Evolutionary conservation across 2,888 invertebrate genomes (phyloP), one percentile per base, ranked within the genome.

Genomic region (Zygaena filipendulae): DNA sequence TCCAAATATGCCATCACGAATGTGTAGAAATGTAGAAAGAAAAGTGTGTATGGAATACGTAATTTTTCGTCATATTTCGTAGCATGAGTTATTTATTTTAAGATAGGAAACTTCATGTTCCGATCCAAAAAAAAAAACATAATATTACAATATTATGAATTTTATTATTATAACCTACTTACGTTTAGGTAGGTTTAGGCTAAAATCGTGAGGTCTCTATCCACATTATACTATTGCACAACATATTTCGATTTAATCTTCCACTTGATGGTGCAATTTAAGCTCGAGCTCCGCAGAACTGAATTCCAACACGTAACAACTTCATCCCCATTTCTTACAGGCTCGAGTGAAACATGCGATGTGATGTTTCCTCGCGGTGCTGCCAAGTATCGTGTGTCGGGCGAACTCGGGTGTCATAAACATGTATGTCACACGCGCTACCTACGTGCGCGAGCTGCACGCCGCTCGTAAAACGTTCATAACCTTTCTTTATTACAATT

Each of bases 301-400:
- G 43, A 61, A 74, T 75, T 63, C 74, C 60, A 55, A 33, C 69
- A 62, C 72, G 74, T 70, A 62, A 51, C 47, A 49, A 50, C 55
- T 57, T 58, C 64, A 67, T 56, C 63, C 61, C 58, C 58, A 59
- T 67, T 57, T 48, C 59, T 64, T 56, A 60, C 38, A 33, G 33
- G 39, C 47, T 44, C 48, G 61, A 63, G 61, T 63, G 66, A 62
- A 60, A 63, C 61, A 67, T 61, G 56, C 49, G 49, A 52, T 45
- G 52, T 54, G 55, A 54, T 54, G 60, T 59, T 58, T 61, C 59
- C 61, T 66, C 56, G 49, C 55, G 40, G 49, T 51, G 30, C 53
- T 63, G 62, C 61, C 62, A 60, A 61, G 72, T 72, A 75, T 75
- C 74, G 62, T 66, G 52, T 75, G 62, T 72, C 75, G 47, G 52